These are phyloP conservation scores for Osmerus eperlanus DNA, from an alignment of 2,113 vertebrate species.

Conservation along the genomic window DNA sequence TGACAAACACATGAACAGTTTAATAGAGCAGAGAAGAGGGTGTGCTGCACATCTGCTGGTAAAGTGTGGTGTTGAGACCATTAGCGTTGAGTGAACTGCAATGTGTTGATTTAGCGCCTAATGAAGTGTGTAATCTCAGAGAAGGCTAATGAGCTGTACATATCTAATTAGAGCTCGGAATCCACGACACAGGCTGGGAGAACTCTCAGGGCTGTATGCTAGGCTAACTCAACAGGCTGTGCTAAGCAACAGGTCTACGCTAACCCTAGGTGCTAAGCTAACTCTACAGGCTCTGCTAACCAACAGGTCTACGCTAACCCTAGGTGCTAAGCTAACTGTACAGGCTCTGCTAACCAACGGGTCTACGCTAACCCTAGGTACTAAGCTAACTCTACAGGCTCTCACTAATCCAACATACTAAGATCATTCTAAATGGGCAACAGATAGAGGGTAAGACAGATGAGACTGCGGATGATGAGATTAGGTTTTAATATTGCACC, in stretches of 20 bases:
- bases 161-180: constrained; percentile 25
- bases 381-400: no score
- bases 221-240: background rate
- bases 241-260: background rate
- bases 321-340: constrained; percentile 1
- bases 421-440: no score
- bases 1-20: background rate
- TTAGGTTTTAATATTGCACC: constrained; percentile 28
- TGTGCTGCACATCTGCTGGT: constrained; percentile 33
- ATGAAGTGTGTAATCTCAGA: constrained; percentile 53
- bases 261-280: constrained; percentile 6
- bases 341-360: background rate
- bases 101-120: constrained; percentile 46
- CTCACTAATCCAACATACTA: no score
- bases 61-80: constrained; percentile 41
- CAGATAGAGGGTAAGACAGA: no score
- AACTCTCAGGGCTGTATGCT: background rate
- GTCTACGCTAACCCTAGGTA: background rate
- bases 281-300: background rate
- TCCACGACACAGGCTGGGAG: constrained; percentile 12
- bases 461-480: constrained; percentile 19
- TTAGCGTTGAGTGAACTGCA: constrained; percentile 34
- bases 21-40: background rate
- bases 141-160: constrained; percentile 49
- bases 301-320: background rate